Base-by-base conservation (phyloP, 2,113 vertebrate genomes). In the Heteronetta atricapilla region DNA sequence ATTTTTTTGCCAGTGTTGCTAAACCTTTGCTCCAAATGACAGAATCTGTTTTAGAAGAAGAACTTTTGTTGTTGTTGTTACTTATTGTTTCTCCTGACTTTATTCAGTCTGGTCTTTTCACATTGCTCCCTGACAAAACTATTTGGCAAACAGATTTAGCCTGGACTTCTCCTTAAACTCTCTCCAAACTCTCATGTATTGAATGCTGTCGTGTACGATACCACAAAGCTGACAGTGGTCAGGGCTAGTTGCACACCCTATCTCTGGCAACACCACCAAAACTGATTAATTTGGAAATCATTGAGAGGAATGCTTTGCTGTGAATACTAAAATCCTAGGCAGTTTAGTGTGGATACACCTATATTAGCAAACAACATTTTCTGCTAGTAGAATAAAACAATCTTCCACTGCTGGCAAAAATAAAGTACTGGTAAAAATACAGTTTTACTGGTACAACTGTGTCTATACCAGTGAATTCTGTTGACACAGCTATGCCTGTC, bases 1-100 rank as follows among this genome's bases (percentile, higher is more conserved):
- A 36, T 67, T 93, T 95, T 92, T 95, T 91, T 93, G 81, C 78
- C 91, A 77, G 63, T 89, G 85, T 95, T 94, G 86, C 93, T 92
- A 94, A 88, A 95, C 63, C 58, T 95, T 93, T 90, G 33, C 70
- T 94, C 88, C 40, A n/a, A 91, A 82, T 66, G 70, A 89, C 78
- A 94, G 70, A 82, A 94, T 89, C 6, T 67, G 22, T 86, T 94
- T 86, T 59, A 83, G 74, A 94, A 77, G 87, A 88, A 82, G 10
- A 89, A 76, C 42, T 69, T 89, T 62, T 89, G 82, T 21, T 21
- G 3, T 46, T 46, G 17, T 46, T 46, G 3, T 80, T 86, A 80
- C 40, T 77, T 50, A 63, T 66, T 89, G 59, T 82, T 92, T 85
- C 81, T 92, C 93, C 67, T 0, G 0, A 82, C 74, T 87, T 88